Base-by-base conservation (phyloP, 1,140 invertebrate species). In the Coelopa frigida region DNA sequence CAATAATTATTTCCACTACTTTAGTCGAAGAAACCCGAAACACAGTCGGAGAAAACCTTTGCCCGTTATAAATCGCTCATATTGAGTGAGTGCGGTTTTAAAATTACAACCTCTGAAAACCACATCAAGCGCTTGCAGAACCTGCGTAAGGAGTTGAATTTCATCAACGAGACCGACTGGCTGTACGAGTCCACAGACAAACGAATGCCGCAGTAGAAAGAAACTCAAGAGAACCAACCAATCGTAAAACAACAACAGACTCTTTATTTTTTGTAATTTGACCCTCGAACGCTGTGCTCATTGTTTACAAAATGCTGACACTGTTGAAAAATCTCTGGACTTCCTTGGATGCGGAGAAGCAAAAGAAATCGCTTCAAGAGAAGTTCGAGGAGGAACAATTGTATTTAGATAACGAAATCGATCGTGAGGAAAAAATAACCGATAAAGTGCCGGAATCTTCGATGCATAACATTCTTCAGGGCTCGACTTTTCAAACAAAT, bases 91-190 rank as follows among this genome's bases (percentile, higher is more conserved):
- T 42, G 33, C 20, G 49, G 38, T 2, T 49, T 51, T 5, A 52
- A 52, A 24, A 44, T 40, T 10, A 55, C 61, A 18, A 51, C 55
- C 0, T 68, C 66, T 18, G 77, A 78, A 43, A 56, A 70, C 18
- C 80, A 83, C 41, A 66, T 74, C n/a, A 80, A 81, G 58, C 71
- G 79, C 43, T 74, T 84, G 24, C 77, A 81, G 57, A 69, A 72
- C 10, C 59, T 84, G 38, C 70, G 80, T 51, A 83, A 81, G 58
- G 79, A 82, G 66, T 62, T 84, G 26, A 78, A 80, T 40, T 81
- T 78, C 55, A 67, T 84, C 11, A 82, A 81, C 61, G 70, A 72
- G 11, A 83, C 81, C 5, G 80, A 82, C 54, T 83, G 81, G 81
- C 77, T 78, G 61, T 84, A 81, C 72, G 78, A 82, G 44, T 71